A percentile compares a stretch with the other conserved stretches of the same genome.
These are phyloP conservation scores for Hippoglossus stenolepis DNA, from an alignment of 2,113 vertebrate genomes.

Conservation along the genomic window DNA sequence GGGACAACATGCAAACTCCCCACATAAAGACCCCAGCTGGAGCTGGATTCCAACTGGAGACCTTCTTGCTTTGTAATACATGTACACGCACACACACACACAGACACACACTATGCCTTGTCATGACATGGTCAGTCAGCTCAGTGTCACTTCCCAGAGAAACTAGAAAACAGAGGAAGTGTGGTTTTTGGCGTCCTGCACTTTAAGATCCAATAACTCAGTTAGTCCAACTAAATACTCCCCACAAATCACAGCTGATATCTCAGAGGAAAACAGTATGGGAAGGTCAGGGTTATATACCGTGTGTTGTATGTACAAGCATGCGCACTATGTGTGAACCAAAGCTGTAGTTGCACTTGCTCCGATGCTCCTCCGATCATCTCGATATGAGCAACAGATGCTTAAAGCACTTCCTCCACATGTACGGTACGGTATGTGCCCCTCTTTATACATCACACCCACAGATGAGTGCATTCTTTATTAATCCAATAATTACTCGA, in stretches of 20 bases:
- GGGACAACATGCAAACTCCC: too few relatives aligned
- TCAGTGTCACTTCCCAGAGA: background rate
- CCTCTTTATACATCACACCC: conserved; percentile 80
- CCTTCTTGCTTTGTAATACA: too few relatives aligned
- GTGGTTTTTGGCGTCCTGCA: conserved; percentile 68
- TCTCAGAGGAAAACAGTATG: background rate
- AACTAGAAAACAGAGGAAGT: conserved; percentile 74
- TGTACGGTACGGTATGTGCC: conserved; percentile 65
- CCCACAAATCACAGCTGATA: conserved; percentile 64
- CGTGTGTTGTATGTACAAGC: background rate
- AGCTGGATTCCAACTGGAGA: background rate
- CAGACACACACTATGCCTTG: too few relatives aligned
- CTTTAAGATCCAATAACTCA: conserved; percentile 48
- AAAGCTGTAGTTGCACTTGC: conserved; percentile 74
- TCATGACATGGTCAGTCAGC: conserved; percentile 78
- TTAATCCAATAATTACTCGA: conserved; percentile 87
- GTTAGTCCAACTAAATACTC: conserved; percentile 66
- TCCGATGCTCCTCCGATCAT: conserved; percentile 77
- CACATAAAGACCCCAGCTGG: too few relatives aligned
- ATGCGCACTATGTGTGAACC: background rate
- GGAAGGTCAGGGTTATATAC: background rate
- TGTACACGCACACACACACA: too few relatives aligned
- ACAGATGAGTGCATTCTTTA: conserved; percentile 85
- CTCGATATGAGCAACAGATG: conserved; percentile 48
- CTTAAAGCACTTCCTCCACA: conserved; percentile 68